Evolutionary conservation across 2,113 vertebrate species (phyloP).

Genomic region (Clarias gariepinus): DNA sequence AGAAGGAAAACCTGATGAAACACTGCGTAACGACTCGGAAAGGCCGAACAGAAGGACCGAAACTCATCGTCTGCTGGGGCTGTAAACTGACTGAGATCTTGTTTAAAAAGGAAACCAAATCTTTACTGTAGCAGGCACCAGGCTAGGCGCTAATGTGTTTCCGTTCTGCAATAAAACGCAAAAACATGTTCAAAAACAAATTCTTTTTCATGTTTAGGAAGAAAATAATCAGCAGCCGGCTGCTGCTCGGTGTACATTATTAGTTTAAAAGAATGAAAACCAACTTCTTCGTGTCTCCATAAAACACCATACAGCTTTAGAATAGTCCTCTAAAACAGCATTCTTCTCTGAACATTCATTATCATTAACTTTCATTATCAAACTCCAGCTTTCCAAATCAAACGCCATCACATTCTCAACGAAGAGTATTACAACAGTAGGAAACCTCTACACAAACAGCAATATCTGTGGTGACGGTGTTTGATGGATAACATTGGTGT

Average conservation of each 20-base stretch:
- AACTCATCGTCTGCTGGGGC: not conserved
- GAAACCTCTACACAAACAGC: not conserved
- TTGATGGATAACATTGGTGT: not conserved
- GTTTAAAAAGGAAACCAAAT: not conserved
- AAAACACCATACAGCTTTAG: not conserved
- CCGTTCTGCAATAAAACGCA: not conserved
- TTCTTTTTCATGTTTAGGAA: not conserved
- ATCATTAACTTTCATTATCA: not conserved
- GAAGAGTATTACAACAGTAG: not conserved
- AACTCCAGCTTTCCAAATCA: not conserved
- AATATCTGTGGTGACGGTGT: not conserved
- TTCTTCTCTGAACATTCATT: not conserved
- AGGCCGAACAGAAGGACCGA: not conserved
- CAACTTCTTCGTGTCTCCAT: not conserved
- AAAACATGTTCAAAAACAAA: not conserved
- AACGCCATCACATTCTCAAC: not conserved
- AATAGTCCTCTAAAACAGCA: not conserved
- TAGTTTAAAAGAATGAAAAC: not conserved
- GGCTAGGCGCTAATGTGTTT: too few species aligned
- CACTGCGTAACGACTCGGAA: not conserved
- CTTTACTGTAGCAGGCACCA: not conserved
- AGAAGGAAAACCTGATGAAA: conserved; percentile 9
- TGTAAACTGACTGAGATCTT: too few species aligned
- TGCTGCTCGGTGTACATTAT: not conserved
- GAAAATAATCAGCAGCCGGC: not conserved